Conservation (phyloP, 2,888 invertebrate genomes). For the Xestia rhomboidea region DNA sequence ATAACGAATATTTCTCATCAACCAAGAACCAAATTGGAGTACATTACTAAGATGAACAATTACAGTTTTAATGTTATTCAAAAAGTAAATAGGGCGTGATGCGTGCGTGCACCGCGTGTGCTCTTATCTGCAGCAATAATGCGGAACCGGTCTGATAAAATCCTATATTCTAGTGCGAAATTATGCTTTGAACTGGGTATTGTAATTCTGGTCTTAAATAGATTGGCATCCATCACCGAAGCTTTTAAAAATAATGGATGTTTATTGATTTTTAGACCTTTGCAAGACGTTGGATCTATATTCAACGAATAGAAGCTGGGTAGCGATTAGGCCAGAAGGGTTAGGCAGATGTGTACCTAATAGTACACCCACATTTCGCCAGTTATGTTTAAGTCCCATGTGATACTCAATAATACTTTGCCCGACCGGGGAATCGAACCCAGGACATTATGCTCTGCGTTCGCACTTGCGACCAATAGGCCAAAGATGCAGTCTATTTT, state of each 20-base stretch:
- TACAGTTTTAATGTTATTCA: constrained; percentile 22
- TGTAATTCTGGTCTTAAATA: neutral
- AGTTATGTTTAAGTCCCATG: too few relatives aligned
- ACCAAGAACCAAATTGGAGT: neutral
- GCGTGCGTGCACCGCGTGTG: constrained; percentile 18
- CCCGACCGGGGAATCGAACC: too few relatives aligned
- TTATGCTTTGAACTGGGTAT: neutral
- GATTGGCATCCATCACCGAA: neutral
- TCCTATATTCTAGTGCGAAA: constrained; percentile 4
- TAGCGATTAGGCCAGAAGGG: too few relatives aligned
- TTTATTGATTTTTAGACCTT: too few relatives aligned
- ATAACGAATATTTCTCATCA: neutral
- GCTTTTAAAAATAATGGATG: neutral
- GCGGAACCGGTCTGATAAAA: constrained; percentile 50
- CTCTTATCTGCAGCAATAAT: constrained; percentile 44
- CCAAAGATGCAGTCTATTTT: too few relatives aligned
- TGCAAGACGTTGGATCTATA: too few relatives aligned
- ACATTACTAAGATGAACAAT: constrained; percentile 2
- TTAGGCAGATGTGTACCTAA: too few relatives aligned
- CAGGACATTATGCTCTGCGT: too few relatives aligned
- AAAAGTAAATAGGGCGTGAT: constrained; percentile 42
- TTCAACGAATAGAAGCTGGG: too few relatives aligned
- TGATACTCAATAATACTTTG: too few relatives aligned
- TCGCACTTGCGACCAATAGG: too few relatives aligned
- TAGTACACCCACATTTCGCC: too few relatives aligned